Evolutionary conservation across 2,113 vertebrate genomes (phyloP), one percentile per base, ranked within the genome.

Genomic region (Ahaetulla prasina): DNA sequence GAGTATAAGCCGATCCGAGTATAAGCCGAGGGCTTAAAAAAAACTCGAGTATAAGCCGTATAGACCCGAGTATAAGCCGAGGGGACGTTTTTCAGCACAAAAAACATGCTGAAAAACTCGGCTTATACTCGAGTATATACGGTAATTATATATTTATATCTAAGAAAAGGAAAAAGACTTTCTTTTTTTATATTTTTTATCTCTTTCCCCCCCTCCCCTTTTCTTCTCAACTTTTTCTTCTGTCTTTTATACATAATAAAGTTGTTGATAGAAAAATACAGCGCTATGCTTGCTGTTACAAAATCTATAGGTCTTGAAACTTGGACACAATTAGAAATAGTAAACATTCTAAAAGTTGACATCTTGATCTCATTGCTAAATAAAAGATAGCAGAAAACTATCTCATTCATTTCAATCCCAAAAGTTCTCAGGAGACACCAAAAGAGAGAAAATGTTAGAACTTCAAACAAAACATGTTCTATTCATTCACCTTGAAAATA

Each of bases 401-500:
- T 43, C 27, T 30, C 16, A 52, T 4, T 47, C 14, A 55, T 4
- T 86, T 57, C 89, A 88, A n/a, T 25, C 68, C 2, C 20, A 12
- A 8, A 8, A 91, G 47, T n/a, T 57, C 20, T 90, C 57, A 20
- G 6, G 10, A 20, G 23, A 49, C 30, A 45, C 9, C 10, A 55
- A 52, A 53, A 10, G 43, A 27, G 4, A 23, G 27, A 10, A 6
- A 25, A 30, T 20, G n/a, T 12, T 9, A 35, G 30, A 55, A 54
- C 9, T 4, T n/a, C 18, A 23, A 49, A 30, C 74, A 54, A 80
- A 45, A 89, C 43, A 10, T 54, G 30, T 90, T 93, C 39, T 9
- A 90, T 27, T 90, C 49, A 87, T 91, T 94, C 53, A n/a, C 91
- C 88, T 89, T 89, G 68, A 93, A 53, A 9, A 18, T 85, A 95